Percentiles rank a stretch among this genome's conserved stretches.
Conservation (phyloP, 1,140 invertebrate species). For the Protaetia brevitarsis region DNA sequence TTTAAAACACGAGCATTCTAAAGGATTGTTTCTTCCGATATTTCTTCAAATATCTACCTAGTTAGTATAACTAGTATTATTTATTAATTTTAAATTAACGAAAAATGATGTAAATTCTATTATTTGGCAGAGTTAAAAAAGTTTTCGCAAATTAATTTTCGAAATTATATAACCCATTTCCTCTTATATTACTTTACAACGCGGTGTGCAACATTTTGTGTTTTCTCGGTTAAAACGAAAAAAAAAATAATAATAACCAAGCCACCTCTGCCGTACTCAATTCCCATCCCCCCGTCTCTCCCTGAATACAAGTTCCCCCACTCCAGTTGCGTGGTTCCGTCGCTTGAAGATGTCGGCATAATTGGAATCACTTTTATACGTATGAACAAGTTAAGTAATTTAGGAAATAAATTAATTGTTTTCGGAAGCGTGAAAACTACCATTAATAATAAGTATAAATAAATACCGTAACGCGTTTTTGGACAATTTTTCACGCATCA, state of each 20-base stretch:
- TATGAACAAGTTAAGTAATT: constrained; percentile 17
- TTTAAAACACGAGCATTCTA: no score
- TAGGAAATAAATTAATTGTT: constrained; percentile 12
- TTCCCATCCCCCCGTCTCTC: constrained; percentile 3
- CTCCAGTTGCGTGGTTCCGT: constrained; percentile 7
- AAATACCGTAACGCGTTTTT: constrained; percentile 5
- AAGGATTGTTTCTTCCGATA: no score
- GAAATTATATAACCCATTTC: no score
- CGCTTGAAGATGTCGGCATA: constrained; percentile 15
- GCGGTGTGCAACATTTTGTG: not conserved
- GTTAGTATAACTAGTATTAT: no score
- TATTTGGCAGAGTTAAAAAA: no score
- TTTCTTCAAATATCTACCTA: no score
- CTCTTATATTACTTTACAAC: no score
- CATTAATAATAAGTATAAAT: not conserved
- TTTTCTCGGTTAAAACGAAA: not conserved
- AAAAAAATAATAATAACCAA: no score
- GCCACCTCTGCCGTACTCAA: not conserved
- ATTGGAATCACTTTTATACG: constrained; percentile 16
- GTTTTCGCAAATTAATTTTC: no score
- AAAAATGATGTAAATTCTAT: no score
- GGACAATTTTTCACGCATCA: constrained; percentile 1
- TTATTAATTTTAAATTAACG: no score
- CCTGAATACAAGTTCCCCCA: not conserved
- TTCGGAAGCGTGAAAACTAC: constrained; percentile 1